phyloP scores from a whole-genome alignment of 2,888 invertebrate species.

The Bellardia bayeri region DNA sequence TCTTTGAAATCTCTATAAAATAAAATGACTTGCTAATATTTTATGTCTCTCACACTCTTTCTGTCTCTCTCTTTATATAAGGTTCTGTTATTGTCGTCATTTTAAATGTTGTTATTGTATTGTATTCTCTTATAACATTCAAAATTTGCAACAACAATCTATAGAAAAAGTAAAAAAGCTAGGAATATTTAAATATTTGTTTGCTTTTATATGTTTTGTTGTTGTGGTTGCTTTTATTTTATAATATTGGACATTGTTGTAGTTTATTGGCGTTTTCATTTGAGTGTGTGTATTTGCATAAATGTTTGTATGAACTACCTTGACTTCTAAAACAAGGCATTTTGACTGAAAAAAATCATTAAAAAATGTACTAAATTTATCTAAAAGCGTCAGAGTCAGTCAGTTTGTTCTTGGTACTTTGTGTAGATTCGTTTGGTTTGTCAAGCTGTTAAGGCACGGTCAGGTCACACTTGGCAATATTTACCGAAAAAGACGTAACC shows the following conservation, averaged over 20 bases:
- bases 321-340: slow-evolving; percentile 66
- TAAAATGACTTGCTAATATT: slow-evolving; percentile 3
- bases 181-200: slow-evolving; percentile 50
- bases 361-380: slow-evolving; percentile 22
- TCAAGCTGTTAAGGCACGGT: background rate
- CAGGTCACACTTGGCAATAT: too few relatives aligned
- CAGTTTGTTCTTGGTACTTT: slow-evolving; percentile 36
- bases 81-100: slow-evolving; percentile 26
- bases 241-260: slow-evolving; percentile 38
- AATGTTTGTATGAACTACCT: slow-evolving; percentile 62
- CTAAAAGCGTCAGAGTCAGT: slow-evolving; percentile 20
- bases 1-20: slow-evolving; percentile 1
- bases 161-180: background rate
- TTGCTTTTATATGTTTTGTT: background rate
- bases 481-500: too few relatives aligned
- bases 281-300: slow-evolving; percentile 2
- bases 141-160: slow-evolving; percentile 29
- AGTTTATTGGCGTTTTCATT: slow-evolving; percentile 48
- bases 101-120: slow-evolving; percentile 7
- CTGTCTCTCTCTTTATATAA: background rate
- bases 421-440: slow-evolving; percentile 8
- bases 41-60: background rate
- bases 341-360: slow-evolving; percentile 21
- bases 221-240: slow-evolving; percentile 29
- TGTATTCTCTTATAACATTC: background rate